Evolutionary conservation across 2,797 vertebrate species (phyloP).

Genomic region (Malacoctenus gilli): DNA sequence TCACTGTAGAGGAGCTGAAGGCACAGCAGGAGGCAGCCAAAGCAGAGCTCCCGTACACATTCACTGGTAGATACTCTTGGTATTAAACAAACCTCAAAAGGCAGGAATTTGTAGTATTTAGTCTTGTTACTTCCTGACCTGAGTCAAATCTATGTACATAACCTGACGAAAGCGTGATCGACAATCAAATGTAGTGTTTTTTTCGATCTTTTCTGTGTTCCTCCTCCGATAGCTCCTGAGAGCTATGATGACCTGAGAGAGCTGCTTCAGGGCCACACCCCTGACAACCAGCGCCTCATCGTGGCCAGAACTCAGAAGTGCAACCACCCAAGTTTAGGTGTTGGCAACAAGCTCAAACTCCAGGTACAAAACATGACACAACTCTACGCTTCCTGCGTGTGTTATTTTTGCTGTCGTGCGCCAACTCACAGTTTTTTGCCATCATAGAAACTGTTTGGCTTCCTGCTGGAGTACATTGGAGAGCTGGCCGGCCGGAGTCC

Average conservation of each 20-base stretch:
- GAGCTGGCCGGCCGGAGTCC: conserved; percentile 82
- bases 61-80: conserved; percentile 80
- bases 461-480: conserved; percentile 91
- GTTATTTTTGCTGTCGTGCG: too few relatives aligned
- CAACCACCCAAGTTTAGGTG: conserved; percentile 91
- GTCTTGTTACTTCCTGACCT: too few relatives aligned
- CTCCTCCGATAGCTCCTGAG: conserved; percentile 83
- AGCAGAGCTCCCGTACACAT: conserved; percentile 90
- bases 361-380: conserved; percentile 75
- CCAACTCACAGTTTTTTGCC: conserved; percentile 60
- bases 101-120: background rate
- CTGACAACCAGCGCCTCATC: conserved; percentile 87
- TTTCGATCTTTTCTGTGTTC: background rate
- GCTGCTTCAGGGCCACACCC: conserved; percentile 81
- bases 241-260: conserved; percentile 80
- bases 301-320: conserved; percentile 90
- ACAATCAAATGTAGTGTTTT: too few relatives aligned
- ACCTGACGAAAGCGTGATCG: too few relatives aligned
- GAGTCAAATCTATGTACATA: too few relatives aligned
- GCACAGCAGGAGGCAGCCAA: conserved; percentile 73
- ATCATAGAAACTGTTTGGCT: conserved; percentile 90
- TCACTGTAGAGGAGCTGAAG: conserved; percentile 63
- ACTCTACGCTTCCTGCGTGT: too few relatives aligned
- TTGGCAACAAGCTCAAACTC: conserved; percentile 91
- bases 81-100: background rate